Evolutionary conservation across 2,113 vertebrate species (phyloP).

Genomic region (Phycodurus eques): DNA sequence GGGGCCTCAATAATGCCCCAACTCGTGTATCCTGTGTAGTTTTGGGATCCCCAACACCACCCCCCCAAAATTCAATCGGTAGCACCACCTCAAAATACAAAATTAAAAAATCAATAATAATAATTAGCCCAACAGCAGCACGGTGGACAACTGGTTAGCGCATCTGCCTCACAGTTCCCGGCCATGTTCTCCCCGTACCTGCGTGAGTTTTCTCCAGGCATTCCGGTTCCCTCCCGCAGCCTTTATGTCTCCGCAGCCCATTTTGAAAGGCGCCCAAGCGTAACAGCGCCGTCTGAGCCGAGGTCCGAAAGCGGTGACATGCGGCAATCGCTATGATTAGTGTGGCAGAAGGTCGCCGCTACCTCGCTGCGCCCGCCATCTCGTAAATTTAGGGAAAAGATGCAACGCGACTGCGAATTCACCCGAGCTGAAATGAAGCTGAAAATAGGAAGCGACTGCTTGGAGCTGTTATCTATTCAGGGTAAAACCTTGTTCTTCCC

Average conservation of each 20-base stretch:
- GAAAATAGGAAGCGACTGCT: neutral
- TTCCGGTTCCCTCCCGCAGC: neutral
- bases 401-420: neutral
- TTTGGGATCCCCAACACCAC: too few species aligned
- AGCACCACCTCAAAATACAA: too few species aligned
- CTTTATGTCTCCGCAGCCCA: neutral
- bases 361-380: constrained; percentile 12
- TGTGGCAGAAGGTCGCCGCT: constrained; percentile 27
- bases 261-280: constrained; percentile 33
- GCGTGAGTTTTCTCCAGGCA: too few species aligned
- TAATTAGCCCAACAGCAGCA: too few species aligned
- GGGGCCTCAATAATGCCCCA: too few species aligned
- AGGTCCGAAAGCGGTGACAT: constrained; percentile 40
- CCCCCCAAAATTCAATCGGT: too few species aligned
- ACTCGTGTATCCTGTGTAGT: too few species aligned
- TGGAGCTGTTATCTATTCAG: neutral
- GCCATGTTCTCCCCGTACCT: too few species aligned
- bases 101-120: too few species aligned
- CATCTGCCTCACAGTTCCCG: too few species aligned
- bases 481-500: neutral
- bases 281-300: constrained; percentile 12
- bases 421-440: neutral
- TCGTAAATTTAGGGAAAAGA: neutral
- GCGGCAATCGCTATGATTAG: constrained; percentile 28
- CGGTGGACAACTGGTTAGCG: too few species aligned